Evolutionary conservation across 2,113 vertebrate genomes (phyloP).

Genomic region (Archilochus colubris): DNA sequence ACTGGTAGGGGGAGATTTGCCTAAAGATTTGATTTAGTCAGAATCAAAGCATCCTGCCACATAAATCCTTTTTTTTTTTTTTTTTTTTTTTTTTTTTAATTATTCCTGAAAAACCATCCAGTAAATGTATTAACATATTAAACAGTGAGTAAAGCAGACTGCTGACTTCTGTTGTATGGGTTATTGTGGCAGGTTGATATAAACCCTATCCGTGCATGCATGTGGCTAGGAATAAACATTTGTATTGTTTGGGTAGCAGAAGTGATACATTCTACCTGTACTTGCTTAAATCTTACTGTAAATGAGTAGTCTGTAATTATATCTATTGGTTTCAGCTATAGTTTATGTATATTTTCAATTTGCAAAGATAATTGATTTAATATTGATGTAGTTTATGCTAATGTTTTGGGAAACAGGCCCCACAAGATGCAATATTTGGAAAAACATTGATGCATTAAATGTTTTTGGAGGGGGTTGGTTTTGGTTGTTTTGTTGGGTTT

Average conservation of each 20-base stretch:
- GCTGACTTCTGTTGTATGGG: background rate
- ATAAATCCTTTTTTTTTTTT: conserved; percentile 56
- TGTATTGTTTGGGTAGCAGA: background rate
- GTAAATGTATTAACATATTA: conserved; percentile 60
- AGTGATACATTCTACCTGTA: background rate
- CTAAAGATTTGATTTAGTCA: conserved; percentile 75
- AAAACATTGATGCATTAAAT: background rate
- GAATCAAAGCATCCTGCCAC: conserved; percentile 73
- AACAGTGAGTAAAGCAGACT: conserved; percentile 35
- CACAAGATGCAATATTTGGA: background rate
- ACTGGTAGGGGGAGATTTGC: conserved; percentile 59
- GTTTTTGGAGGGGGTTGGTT: background rate
- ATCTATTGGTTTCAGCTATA: background rate
- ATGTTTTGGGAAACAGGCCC: background rate
- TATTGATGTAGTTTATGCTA: background rate
- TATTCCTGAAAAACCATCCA: conserved; percentile 59
- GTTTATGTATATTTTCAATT: background rate
- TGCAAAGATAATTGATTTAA: conserved; percentile 3
- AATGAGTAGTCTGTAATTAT: background rate
- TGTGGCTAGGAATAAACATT: background rate
- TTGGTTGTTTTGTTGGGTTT: too few relatives aligned
- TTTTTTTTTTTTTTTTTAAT: conserved; percentile 37
- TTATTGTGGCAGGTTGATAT: background rate
- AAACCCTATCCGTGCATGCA: background rate
- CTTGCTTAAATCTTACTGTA: background rate